Evolutionary conservation across 2,113 vertebrate genomes (phyloP), one percentile per base, ranked within the genome.

Genomic region (Nasalis larvatus): DNA sequence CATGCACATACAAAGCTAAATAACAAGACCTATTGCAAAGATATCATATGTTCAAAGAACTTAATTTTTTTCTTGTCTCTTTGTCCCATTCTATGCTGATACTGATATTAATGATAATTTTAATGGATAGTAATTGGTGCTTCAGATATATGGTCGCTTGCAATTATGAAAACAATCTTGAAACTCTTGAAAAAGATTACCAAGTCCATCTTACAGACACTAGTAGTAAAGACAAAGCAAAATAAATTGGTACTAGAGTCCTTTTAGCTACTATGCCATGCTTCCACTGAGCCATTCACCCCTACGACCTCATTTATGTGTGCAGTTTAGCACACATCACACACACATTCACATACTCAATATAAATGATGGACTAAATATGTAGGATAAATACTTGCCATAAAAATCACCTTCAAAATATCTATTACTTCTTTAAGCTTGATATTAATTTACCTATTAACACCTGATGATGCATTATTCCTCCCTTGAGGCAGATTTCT

Each of bases 381-480:
- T 12, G 23, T 12, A 35, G 37, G 37, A 86, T 27, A 32, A 81
- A 84, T 37, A 76, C 4, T 66, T 88, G 35, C 40, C 23, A 25
- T 49, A 71, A 84, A 92, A 45, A 40, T 82, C 78, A 77, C 30
- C 16, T 89, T 85, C 11, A 74, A 47, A 87, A 32, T 78, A 87
- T 23, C 32, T 92, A 21, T n/a, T 81, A 80, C 37, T 12, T 80
- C 42, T 13, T 45, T 73, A 63, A 89, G 63, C 30, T 58, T 37
- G 32, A 45, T 74, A 25, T 86, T 83, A 83, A 92, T 94, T 54
- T 96, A 71, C 13, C 45, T 76, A 56, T 32, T 42, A 25, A 58
- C 35, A 89, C 27, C 60, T 63, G 30, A 95, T 76, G 30, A 83
- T 49, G 17, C 27, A 52, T 66, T 40, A 71, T 52, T 80, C 17